phyloP scores from a whole-genome alignment of 2,888 invertebrate genomes.

The Arrhopalites spinosus region DNA sequence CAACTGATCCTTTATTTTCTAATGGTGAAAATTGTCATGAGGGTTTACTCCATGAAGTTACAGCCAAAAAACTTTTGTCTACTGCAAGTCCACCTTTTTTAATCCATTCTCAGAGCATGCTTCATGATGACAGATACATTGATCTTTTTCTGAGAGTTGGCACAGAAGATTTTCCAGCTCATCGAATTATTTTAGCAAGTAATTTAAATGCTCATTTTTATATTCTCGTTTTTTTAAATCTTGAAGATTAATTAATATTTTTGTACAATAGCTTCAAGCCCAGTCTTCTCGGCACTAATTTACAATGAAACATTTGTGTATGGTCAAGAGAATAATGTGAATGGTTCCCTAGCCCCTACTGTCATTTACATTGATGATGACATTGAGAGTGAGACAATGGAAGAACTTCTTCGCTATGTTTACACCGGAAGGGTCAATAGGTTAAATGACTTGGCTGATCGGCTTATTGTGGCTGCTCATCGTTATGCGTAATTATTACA shows the following conservation, averaged over 20 bases:
- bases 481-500: no score
- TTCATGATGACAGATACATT: slow-evolving; percentile 46
- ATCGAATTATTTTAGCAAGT: slow-evolving; percentile 49
- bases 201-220: slow-evolving; percentile 9
- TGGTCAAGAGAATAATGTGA: neutral
- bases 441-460: slow-evolving; percentile 38
- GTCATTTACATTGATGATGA: slow-evolving; percentile 44
- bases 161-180: slow-evolving; percentile 47
- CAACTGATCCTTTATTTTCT: slow-evolving; percentile 43
- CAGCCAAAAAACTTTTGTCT: neutral
- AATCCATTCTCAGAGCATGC: slow-evolving; percentile 39
- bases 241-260: neutral
- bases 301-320: slow-evolving; percentile 27
- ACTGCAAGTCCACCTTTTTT: slow-evolving; percentile 40
- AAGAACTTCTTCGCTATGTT: slow-evolving; percentile 47
- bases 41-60: slow-evolving; percentile 21
- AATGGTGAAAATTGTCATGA: slow-evolving; percentile 37
- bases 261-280: slow-evolving; percentile 22
- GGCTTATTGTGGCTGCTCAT: slow-evolving; percentile 42
- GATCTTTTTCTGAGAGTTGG: slow-evolving; percentile 47
- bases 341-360: slow-evolving; percentile 15
- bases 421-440: slow-evolving; percentile 49
- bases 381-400: slow-evolving; percentile 39
- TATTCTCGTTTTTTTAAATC: neutral
- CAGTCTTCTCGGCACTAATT: slow-evolving; percentile 28